Percentiles rank a stretch among this genome's conserved stretches.
These are phyloP conservation scores for Microplitis demolitor DNA, from an alignment of 1,140 invertebrate species.

Conservation along the genomic window DNA sequence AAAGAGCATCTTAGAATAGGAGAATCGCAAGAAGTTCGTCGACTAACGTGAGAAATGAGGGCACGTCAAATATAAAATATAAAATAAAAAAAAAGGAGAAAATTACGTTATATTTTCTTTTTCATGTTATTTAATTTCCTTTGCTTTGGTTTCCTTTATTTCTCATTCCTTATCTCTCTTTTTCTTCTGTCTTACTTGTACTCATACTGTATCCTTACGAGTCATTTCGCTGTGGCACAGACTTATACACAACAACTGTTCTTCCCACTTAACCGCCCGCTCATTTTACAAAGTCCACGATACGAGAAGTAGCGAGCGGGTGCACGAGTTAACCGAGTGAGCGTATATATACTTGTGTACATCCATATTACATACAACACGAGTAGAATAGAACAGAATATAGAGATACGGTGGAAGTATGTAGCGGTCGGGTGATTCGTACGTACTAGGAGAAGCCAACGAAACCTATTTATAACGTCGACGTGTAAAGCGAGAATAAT, in stretches of 20 bases:
- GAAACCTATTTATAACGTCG: constrained; percentile 6
- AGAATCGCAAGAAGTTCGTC: constrained; percentile 6
- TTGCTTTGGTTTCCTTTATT: too few relatives aligned
- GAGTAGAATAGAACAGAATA: too few relatives aligned
- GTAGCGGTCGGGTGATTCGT: neutral
- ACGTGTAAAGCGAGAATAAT: neutral
- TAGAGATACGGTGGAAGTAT: neutral
- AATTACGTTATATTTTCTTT: too few relatives aligned
- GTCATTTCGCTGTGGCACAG: too few relatives aligned
- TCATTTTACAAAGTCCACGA: constrained; percentile 7
- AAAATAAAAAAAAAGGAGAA: too few relatives aligned
- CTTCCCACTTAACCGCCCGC: neutral
- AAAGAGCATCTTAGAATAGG: neutral
- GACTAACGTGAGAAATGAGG: neutral
- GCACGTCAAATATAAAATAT: neutral
- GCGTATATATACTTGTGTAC: neutral
- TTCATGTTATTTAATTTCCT: too few relatives aligned
- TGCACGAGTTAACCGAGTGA: neutral
- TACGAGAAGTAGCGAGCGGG: neutral
- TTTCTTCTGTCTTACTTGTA: neutral
- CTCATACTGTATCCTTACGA: neutral
- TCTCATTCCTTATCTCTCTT: neutral
- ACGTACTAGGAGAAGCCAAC: neutral
- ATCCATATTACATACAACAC: too few relatives aligned
- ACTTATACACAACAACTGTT: too few relatives aligned